Base-by-base conservation (phyloP, 2,888 invertebrate genomes). In the Crepidodera aurea region DNA sequence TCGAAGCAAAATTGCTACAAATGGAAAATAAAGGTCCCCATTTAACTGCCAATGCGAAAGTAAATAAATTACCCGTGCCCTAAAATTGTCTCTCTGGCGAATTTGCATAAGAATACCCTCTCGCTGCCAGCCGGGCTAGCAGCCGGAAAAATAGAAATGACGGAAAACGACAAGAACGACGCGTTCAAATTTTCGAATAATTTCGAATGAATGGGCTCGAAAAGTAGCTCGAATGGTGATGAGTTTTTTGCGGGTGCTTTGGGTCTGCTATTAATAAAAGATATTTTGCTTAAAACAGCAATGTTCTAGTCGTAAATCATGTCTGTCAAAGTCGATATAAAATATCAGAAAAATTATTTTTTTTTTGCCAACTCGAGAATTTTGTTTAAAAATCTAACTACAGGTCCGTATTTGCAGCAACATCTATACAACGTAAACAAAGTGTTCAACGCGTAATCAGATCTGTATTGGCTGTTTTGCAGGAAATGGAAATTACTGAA, bases 71-170 rank as follows among this genome's bases (percentile, higher is more conserved):
- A 74, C 73, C 71, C 73, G 67, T 71, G 72, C 76, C 74, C 74
- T 75, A 70, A 79, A 79, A 78, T 79, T 78, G 78, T 78, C 78
- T 77, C 71, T 60, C 51, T 61, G 61, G 25, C 10, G 58, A 69
- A 79, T 80, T 80, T 80, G 78, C 79, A 80, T 80, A 73, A 79
- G 77, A 80, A 78, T 78, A 71, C 48, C 63, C 54, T 51, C 60
- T 60, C 55, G 39, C 56, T 56, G 63, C 62, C 63, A 53, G 42
- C 62, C 53, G 64, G 66, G 67, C 18, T 10, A 25, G 48, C 48
- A 15, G 42, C 65, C 58, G 67, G 68, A 69, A 71, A 71, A 71
- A 66, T 68, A 64, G 44, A 60, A 62, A 62, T 64, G 66, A 60
- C 39, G 62, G 58, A 54, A 58, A 62, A 62, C 62, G 62, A 18